Base-by-base conservation (phyloP, 2,888 invertebrate genomes). In the Drosophila neonasuta region DNA sequence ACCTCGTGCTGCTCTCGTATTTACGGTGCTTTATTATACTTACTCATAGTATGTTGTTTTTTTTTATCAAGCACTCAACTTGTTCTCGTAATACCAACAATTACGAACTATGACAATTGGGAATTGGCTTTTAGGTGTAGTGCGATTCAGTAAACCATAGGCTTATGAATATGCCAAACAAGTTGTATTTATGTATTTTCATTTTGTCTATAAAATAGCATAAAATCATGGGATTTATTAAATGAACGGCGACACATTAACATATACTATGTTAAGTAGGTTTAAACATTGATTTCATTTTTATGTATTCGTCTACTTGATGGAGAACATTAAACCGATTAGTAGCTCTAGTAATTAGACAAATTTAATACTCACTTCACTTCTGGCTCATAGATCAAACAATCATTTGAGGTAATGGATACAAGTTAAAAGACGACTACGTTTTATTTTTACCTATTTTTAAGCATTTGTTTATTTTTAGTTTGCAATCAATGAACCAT, bases 401-500 rank as follows among this genome's bases (percentile, higher is more conserved):
- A 42, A 24, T n/a, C 34, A 11, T 34, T 45, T 45, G 56, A 29
- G 24, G 3, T 46, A 46, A 15, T 7, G 20, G 8, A 10, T 11
- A 36, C 15, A 46, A 7, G 36, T 46, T 46, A 13, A 32, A 68
- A 74, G 71, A 20, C 50, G 69, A 71, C 61, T 73, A 17, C 58
- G 45, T 54, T 49, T 56, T 46, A 5, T 56, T 46, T 34, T 13
- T n/a, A 41, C 15, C 77, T 85, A 81, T 83, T 81, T 83, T 68
- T 85, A 82, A 74, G 24, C 36, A 15, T 65, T 69, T 85, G 68
- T 82, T 71, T 81, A 81, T 81, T 74, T 85, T 66, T 82, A 81
- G 86, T 74, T 56, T 57, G 64, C 72, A 85, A 81, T 82, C 78
- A 71, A 72, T 63, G 65, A 41, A 64, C 55, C 49, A 39, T 42